A percentile compares a stretch with the other conserved stretches of the same genome.
Conservation (phyloP, 2,797 vertebrate species). For the Austrolebias charrua region DNA sequence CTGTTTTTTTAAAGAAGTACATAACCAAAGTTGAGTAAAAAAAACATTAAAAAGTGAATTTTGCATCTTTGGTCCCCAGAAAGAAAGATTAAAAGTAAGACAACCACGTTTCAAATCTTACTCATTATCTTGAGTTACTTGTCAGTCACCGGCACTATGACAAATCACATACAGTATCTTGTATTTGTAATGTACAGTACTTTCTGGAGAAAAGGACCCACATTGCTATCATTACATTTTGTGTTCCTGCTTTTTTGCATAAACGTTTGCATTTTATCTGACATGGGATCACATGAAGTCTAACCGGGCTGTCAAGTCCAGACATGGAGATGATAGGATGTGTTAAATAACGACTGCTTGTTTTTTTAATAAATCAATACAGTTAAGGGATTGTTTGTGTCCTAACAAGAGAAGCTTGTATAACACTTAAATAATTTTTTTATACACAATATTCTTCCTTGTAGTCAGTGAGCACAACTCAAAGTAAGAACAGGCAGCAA, state of each 20-base stretch:
- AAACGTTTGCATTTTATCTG: slow-evolving; percentile 39
- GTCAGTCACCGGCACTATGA: too few relatives aligned
- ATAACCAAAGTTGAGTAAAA: too few relatives aligned
- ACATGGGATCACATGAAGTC: slow-evolving; percentile 32
- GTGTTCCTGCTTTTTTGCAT: slow-evolving; percentile 6
- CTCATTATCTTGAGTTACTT: too few relatives aligned
- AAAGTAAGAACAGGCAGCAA: background rate
- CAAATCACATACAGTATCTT: too few relatives aligned
- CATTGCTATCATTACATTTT: too few relatives aligned
- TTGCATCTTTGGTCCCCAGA: too few relatives aligned
- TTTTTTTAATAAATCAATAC: background rate
- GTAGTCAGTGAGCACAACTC: background rate
- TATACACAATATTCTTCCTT: background rate
- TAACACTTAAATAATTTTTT: background rate
- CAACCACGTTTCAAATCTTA: too few relatives aligned
- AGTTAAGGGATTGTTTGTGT: background rate
- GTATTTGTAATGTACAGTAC: too few relatives aligned
- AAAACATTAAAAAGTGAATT: too few relatives aligned
- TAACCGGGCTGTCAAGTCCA: slow-evolving; percentile 21
- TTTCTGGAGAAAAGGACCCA: too few relatives aligned
- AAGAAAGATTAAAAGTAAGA: too few relatives aligned
- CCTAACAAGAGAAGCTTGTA: background rate
- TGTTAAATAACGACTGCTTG: background rate
- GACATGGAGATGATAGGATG: slow-evolving; percentile 21
- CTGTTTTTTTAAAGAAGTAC: too few relatives aligned